Base-by-base conservation (phyloP, 1,140 invertebrate species). In the Battus philenor region DNA sequence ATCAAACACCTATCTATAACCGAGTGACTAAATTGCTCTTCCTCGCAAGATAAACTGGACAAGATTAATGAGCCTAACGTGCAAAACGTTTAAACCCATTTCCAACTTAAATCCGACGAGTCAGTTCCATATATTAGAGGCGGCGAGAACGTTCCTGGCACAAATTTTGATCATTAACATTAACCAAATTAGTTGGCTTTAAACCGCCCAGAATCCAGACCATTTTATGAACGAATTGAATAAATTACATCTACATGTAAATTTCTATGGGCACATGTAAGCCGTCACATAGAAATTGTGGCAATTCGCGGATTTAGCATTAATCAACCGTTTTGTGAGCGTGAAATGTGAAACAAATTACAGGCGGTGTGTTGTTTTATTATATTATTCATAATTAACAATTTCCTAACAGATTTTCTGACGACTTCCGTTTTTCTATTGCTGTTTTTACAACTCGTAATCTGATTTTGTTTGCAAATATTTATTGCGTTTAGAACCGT, bases 1-100 rank as follows among this genome's bases (percentile, higher is more conserved):
- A 63, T 63, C 53, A 59, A 53, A 56, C 54, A 72, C 59, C 60
- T 68, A 65, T 67, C 38, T 50, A 65, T 55, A 59, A 47, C 53
- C 45, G 50, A 41, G 61, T 56, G 51, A 71, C 52, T 59, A 67
- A 60, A 75, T 70, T 69, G 62, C 69, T 77, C 13, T 77, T 75
- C 58, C 63, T 54, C 58, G 59, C 63, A 76, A 80, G 77, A 82
- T 82, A 85, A 80, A 68, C 72, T 68, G 77, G 76, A 70, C 65
- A 78, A 82, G 78, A 85, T 85, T 81, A 85, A 85, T 79, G 78
- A 81, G 68, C 55, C 70, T 79, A 81, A 79, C 78, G 78, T 81
- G 78, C 81, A 82, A 85, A 85, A 85, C 81, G 77, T 69, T 85
- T 82, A 85, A 84, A 76, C 78, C 76, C 75, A 75, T 85, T 84